Evolutionary conservation across 2,113 vertebrate species (phyloP).

Genomic region (Nanorana parkeri): DNA sequence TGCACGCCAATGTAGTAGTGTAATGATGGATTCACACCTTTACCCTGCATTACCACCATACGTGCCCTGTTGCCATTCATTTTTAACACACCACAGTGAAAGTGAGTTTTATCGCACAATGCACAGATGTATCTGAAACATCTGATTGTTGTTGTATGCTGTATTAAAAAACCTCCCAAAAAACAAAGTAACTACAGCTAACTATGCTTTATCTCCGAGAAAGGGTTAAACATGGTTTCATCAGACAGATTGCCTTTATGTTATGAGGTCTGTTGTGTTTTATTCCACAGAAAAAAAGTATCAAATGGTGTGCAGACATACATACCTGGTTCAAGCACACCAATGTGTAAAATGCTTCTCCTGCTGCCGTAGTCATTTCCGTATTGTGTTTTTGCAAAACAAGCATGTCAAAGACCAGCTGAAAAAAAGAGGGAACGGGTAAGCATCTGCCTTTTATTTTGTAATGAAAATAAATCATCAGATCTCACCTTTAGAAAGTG

Average conservation of each 20-base stretch:
- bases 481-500: slow-evolving; percentile 94
- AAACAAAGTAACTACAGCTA: no score
- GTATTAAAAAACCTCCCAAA: no score
- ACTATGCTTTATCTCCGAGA: no score
- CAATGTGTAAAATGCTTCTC: slow-evolving; percentile 96
- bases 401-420: slow-evolving; percentile 99
- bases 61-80: no score
- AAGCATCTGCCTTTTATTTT: neutral
- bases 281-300: neutral
- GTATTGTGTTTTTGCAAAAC: slow-evolving; percentile 98
- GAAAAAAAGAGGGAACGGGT: slow-evolving; percentile 59
- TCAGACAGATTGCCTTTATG: neutral
- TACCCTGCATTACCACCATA: no score
- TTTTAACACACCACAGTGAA: no score
- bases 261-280: neutral
- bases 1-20: no score
- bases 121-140: no score
- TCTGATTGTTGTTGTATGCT: no score
- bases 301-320: neutral
- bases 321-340: slow-evolving; percentile 94
- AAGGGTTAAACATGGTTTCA: neutral
- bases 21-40: no score
- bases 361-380: slow-evolving; percentile 95
- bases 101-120: no score
- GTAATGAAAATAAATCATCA: no score